phyloP scores from a whole-genome alignment of 2,797 vertebrate genomes.

The Dallia pectoralis region DNA sequence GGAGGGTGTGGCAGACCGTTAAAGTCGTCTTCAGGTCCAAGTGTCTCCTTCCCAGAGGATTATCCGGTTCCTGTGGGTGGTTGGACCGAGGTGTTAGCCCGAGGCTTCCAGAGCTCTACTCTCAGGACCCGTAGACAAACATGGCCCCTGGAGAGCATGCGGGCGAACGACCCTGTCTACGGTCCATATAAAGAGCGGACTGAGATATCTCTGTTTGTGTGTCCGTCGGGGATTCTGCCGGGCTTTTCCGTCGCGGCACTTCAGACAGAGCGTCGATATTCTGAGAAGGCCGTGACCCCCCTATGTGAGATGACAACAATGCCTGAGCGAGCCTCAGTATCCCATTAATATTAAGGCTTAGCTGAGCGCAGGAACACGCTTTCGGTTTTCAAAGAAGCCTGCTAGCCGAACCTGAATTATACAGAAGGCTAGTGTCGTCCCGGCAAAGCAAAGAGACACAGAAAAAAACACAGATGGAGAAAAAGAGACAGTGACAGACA shows the following conservation, averaged over 20 bases:
- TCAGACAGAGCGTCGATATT: not conserved
- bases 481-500: not conserved
- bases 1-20: not conserved
- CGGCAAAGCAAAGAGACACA: not conserved
- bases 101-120: not conserved
- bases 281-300: not conserved
- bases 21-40: not conserved
- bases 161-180: not conserved
- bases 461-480: not conserved
- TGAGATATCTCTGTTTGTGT: not conserved
- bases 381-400: constrained; percentile 20
- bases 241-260: not conserved
- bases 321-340: constrained; percentile 21
- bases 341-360: constrained; percentile 34
- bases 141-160: not conserved
- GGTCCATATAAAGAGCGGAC: not conserved
- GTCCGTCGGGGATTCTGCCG: not conserved
- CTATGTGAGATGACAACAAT: constrained; percentile 23
- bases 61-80: not conserved
- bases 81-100: not conserved
- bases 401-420: constrained; percentile 21
- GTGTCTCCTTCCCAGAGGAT: not conserved
- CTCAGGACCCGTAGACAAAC: not conserved
- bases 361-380: constrained; percentile 24
- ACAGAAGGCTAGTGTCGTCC: constrained; percentile 5